Conservation (phyloP, 2,113 vertebrate species). For the Lepisosteus osseus region DNA sequence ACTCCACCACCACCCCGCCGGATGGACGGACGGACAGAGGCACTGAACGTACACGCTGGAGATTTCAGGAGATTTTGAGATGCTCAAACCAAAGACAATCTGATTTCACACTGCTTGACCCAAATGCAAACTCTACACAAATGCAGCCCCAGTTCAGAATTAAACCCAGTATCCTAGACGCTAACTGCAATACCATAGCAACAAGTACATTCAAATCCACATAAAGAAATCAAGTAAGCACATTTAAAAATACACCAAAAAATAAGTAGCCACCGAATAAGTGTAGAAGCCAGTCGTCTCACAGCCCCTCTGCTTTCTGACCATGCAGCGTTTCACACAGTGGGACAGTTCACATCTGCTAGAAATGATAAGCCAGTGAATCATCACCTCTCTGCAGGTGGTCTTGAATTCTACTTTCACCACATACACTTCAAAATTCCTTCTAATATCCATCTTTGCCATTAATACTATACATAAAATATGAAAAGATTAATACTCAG, state of each 20-base stretch:
- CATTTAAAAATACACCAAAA: too few species aligned
- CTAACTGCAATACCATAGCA: too few species aligned
- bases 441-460: neutral
- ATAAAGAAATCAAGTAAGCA: too few species aligned
- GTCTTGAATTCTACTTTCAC: neutral
- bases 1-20: too few species aligned
- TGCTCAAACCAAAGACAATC: neutral
- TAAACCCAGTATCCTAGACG: too few species aligned
- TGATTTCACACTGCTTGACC: neutral
- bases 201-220: neutral
- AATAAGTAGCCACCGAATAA: neutral
- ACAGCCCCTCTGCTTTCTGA: constrained; percentile 29
- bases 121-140: too few species aligned
- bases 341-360: constrained; percentile 29
- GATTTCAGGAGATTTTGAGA: neutral
- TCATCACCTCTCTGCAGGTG: constrained; percentile 22
- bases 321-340: constrained; percentile 30
- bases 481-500: constrained; percentile 3
- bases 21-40: constrained; percentile 17
- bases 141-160: too few species aligned
- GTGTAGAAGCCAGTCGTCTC: neutral
- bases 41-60: constrained; percentile 17
- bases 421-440: neutral
- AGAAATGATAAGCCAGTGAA: constrained; percentile 40
- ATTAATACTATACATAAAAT: constrained; percentile 10